Conservation (phyloP, 2,888 invertebrate genomes). For the Lasioglossum vierecki region DNA sequence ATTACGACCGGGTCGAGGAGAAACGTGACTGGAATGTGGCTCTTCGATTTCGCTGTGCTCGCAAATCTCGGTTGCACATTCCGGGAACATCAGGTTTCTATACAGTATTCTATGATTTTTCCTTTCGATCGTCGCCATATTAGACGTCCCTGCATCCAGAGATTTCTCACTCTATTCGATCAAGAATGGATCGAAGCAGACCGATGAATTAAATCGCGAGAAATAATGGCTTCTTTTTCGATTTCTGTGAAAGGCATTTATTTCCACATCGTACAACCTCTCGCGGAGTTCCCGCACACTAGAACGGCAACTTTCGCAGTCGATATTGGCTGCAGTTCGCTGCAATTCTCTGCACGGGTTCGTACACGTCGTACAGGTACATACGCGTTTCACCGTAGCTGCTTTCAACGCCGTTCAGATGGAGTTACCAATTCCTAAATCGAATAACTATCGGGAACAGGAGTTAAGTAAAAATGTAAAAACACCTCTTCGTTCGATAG, state of each 20-base stretch:
- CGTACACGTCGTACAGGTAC: no score
- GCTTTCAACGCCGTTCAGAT: neutral
- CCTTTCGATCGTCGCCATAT: neutral
- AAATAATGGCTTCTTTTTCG: no score
- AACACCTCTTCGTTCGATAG: neutral
- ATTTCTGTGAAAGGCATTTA: conserved; percentile 14
- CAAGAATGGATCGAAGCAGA: neutral
- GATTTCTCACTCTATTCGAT: neutral
- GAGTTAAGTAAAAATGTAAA: neutral
- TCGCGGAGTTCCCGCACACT: conserved; percentile 12
- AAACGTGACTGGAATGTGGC: conserved; percentile 33
- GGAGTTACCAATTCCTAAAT: conserved; percentile 12
- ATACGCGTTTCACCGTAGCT: neutral
- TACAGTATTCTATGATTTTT: neutral
- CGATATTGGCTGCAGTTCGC: conserved; percentile 19
- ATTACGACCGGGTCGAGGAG: conserved; percentile 43
- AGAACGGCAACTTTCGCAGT: conserved; percentile 7
- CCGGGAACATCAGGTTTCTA: neutral
- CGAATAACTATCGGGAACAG: neutral
- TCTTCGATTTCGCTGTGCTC: neutral
- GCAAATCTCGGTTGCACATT: neutral
- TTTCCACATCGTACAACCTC: conserved; percentile 33
- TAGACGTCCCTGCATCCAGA: neutral
- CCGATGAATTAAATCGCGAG: neutral
- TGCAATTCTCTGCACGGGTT: neutral